phyloP scores from a whole-genome alignment of 1,140 invertebrate genomes.

The Tenebrio molitor region DNA sequence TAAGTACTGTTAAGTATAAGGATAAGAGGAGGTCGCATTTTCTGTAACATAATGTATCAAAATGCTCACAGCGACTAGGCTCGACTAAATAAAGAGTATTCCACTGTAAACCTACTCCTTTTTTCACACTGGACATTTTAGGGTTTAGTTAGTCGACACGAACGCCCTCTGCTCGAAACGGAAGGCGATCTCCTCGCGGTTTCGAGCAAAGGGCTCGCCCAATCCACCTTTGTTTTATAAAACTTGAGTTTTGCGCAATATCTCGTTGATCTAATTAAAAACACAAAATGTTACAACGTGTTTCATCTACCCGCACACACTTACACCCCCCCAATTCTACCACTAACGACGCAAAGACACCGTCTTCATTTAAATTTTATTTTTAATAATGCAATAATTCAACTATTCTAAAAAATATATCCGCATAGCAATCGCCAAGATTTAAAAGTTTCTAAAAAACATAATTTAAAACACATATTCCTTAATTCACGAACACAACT shows the following conservation, averaged over 20 bases:
- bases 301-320: constrained; percentile 12
- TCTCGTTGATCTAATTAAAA: constrained; percentile 34
- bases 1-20: constrained; percentile 67
- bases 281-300: constrained; percentile 18
- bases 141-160: neutral
- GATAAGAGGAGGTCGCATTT: constrained; percentile 62
- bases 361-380: too few relatives aligned
- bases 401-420: too few relatives aligned
- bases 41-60: constrained; percentile 67
- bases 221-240: constrained; percentile 17
- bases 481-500: too few relatives aligned
- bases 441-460: too few relatives aligned
- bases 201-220: constrained; percentile 6
- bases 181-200: neutral
- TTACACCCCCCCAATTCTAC: constrained; percentile 8
- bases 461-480: too few relatives aligned
- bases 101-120: constrained; percentile 56
- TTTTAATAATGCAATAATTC: too few relatives aligned
- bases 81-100: constrained; percentile 66
- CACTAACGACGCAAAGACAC: constrained; percentile 3
- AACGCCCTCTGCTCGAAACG: constrained; percentile 10
- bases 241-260: constrained; percentile 21
- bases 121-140: constrained; percentile 39
- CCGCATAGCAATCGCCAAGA: too few relatives aligned
- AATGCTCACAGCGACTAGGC: constrained; percentile 67